Conservation (phyloP, 1,140 invertebrate species). For the Paraescarpia echinospica region DNA sequence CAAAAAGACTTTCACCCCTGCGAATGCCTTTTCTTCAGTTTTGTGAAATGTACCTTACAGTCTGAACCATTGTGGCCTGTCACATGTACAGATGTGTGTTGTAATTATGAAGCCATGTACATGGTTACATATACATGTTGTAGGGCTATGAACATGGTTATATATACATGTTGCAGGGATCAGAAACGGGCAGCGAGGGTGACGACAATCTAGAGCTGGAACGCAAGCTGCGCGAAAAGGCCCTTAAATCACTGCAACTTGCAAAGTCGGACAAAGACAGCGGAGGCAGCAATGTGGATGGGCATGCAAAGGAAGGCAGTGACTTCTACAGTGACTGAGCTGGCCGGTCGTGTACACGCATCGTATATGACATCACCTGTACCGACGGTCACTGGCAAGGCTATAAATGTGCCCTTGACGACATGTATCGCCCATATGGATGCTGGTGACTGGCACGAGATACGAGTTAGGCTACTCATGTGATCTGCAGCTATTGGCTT, state of each 20-base stretch:
- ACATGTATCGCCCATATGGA: not conserved
- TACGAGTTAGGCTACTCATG: not conserved
- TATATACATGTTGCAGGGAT: not conserved
- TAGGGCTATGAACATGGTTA: not conserved
- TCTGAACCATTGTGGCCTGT: not conserved
- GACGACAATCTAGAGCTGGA: slow-evolving; percentile 20
- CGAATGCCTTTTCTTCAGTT: too few species aligned
- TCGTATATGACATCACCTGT: not conserved
- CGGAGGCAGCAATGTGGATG: not conserved
- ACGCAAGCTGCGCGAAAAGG: slow-evolving; percentile 26
- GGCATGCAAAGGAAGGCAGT: not conserved
- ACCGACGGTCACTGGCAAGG: not conserved
- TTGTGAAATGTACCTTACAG: too few species aligned
- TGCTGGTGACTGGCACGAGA: not conserved
- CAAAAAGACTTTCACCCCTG: too few species aligned
- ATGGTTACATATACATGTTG: not conserved
- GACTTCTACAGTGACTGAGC: not conserved
- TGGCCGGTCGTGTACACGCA: too few species aligned
- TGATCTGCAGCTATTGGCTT: not conserved
- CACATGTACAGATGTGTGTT: not conserved
- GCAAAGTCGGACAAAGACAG: slow-evolving; percentile 18
- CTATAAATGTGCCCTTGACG: not conserved
- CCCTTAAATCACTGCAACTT: slow-evolving; percentile 26
- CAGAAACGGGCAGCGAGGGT: not conserved
- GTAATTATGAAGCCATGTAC: not conserved